Base-by-base conservation (phyloP, 2,888 invertebrate genomes). In the Coenonympha arcania region DNA sequence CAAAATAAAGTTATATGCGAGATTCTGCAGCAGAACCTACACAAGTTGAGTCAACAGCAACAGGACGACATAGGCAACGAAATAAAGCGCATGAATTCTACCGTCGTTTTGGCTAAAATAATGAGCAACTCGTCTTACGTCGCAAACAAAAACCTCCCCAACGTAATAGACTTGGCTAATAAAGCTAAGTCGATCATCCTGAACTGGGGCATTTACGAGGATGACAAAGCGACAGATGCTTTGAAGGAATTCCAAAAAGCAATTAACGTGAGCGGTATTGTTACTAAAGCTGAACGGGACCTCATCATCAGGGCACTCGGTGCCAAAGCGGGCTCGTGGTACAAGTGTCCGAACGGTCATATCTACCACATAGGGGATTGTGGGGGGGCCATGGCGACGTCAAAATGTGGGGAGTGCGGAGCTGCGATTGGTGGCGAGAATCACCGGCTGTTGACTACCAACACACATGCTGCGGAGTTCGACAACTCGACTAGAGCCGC, bases 341-440 rank as follows among this genome's bases (percentile, higher is more conserved):
- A 81, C 69, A 90, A 90, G 68, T 93, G 93, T 71, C 89, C 89
- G 0, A 91, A 92, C 59, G 91, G 91, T 0, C 92, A 92, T 68
- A 66, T 81, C 26, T 92, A 92, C 45, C 87, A 86, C 24, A 91
- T 92, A 53, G 88, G 82, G 0, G 89, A 91, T 2, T 92, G 92
- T 64, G 92, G 92, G 3, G 90, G 91, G 4, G 91, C 92, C 0
- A 89, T 79, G 80, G 55, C 77, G 62, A 61, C 64, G 34, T 62
- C 83, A 1, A 76, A 47, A 31, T 92, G 92, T 64, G 67, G 71
- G 0, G 91, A 90, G 52, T 92, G 92, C 65, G 79, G 80, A 0
- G 87, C 65, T 0, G 1, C 3, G 0, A 88, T 92, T 50, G 92
- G 91, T 4, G 89, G 89, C 3, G 16, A 15, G 0, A 55, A 47